Evolutionary conservation across 1,140 invertebrate genomes (phyloP), one percentile per base, ranked within the genome.

Genomic region (Micrasema longulum): DNA sequence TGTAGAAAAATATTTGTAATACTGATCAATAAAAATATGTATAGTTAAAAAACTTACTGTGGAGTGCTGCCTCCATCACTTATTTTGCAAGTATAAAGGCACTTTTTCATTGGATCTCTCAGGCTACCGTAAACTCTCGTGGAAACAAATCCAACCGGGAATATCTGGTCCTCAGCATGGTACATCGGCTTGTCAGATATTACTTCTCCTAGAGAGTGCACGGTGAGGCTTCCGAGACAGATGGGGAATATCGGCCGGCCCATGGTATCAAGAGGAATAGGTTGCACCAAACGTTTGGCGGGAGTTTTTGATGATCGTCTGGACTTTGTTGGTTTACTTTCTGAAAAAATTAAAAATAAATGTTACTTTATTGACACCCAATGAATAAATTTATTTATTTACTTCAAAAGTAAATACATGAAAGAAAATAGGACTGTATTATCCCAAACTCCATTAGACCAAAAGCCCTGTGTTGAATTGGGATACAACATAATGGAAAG

Each of bases 11-110:
- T n/a, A n/a, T n/a, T n/a, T n/a, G n/a, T n/a, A n/a, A n/a, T n/a
- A n/a, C n/a, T n/a, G n/a, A n/a, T n/a, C n/a, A n/a, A n/a, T n/a
- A n/a, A n/a, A n/a, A n/a, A 14, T 11, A 47, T 10, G 14, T 47
- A 14, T 47, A 20, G n/a, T n/a, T n/a, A n/a, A 12, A 14, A n/a
- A 50, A 70, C 72, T 80, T 83, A 92, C 91, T 88, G 89, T 26
- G 93, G 93, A 73, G 86, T 85, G 67, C 84, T 80, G 57, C 91
- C 90, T 52, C 88, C 88, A 79, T 94, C 93, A 45, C 91, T 85
- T 71, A 95, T 92, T 82, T 93, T 95, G 79, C 93, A 95, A 4
- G 92, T 94, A 76, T 93, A 95, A 4, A 93, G 85, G 81, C 92
- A 93, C 78, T 91, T 91, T n/a, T 87, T 84, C 41, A 88, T 85